phyloP scores from a whole-genome alignment of 2,113 vertebrate genomes.

The Silurus meridionalis region DNA sequence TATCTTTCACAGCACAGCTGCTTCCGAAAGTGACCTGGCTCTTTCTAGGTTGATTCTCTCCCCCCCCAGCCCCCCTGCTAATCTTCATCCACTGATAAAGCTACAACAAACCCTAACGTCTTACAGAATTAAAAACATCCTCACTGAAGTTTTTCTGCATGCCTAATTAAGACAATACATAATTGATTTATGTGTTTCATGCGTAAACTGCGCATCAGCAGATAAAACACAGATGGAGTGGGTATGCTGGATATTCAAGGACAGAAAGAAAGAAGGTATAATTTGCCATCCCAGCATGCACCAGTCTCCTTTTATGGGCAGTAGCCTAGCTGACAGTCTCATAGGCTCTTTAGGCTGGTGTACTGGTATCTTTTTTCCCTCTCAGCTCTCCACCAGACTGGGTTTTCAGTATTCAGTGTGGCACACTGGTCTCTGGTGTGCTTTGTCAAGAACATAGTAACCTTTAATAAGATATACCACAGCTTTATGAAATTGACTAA shows the following conservation, averaged over 20 bases:
- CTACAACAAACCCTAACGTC: background rate
- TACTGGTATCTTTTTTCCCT: slow-evolving; percentile 51
- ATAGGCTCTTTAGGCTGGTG: slow-evolving; percentile 54
- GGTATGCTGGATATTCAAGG: slow-evolving; percentile 35
- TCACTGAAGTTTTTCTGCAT: slow-evolving; percentile 17
- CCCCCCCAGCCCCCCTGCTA: background rate
- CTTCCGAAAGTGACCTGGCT: slow-evolving; percentile 7
- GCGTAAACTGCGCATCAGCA: background rate
- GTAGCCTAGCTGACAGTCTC: slow-evolving; percentile 45
- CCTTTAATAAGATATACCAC: slow-evolving; percentile 37
- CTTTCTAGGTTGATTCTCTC: background rate
- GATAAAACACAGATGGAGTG: slow-evolving; percentile 16
- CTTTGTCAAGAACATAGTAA: slow-evolving; percentile 30
- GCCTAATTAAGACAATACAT: background rate
- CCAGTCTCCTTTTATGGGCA: slow-evolving; percentile 56
- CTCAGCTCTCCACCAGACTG: slow-evolving; percentile 18
- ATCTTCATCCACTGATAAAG: background rate
- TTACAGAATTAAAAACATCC: slow-evolving; percentile 5
- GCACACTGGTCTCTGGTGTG: slow-evolving; percentile 21
- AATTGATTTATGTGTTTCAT: background rate
- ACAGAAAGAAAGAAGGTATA: slow-evolving; percentile 53
- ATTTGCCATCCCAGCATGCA: slow-evolving; percentile 59
- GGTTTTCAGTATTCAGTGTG: slow-evolving; percentile 52
- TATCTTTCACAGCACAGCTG: slow-evolving; percentile 27
- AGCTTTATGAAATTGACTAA: background rate